phyloP scores from a whole-genome alignment of 2,797 vertebrate genomes.

The Hipposideros larvatus region DNA sequence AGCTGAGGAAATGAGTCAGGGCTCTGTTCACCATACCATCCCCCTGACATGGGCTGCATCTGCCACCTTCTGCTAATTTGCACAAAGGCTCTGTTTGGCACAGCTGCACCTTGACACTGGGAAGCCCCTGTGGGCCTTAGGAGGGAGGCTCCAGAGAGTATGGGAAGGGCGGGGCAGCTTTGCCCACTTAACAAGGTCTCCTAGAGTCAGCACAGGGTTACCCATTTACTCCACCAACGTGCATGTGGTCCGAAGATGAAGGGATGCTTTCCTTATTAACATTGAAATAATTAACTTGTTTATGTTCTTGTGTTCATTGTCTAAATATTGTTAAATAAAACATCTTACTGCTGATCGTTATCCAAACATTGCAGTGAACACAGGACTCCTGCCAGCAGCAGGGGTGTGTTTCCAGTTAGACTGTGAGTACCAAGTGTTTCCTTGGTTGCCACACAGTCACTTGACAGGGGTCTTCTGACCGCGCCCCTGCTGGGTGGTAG shows the following conservation, averaged over 20 bases:
- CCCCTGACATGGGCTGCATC: not conserved
- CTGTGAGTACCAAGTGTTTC: not conserved
- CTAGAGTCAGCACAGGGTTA: not conserved
- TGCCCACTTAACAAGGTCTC: not conserved
- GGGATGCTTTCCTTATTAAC: conserved; percentile 51
- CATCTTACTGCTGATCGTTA: conserved; percentile 68
- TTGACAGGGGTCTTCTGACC: not conserved
- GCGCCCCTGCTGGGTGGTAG: not conserved
- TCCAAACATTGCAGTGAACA: conserved; percentile 39
- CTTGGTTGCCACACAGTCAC: not conserved
- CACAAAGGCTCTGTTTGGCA: not conserved
- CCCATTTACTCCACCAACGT: not conserved
- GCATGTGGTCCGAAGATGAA: conserved; percentile 42
- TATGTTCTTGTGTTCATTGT: conserved; percentile 52
- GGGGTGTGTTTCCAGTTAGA: not conserved
- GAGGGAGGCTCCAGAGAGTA: not conserved
- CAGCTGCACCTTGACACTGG: not conserved
- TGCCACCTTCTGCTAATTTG: not conserved
- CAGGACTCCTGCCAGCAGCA: not conserved
- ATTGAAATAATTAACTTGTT: conserved; percentile 68
- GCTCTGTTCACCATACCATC: not conserved
- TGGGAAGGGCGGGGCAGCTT: not conserved
- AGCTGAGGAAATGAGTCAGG: not conserved
- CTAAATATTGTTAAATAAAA: conserved; percentile 74
- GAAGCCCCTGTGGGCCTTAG: not conserved